Evolutionary conservation across 2,888 invertebrate species (phyloP).

Genomic region (Cosmia pyralina): DNA sequence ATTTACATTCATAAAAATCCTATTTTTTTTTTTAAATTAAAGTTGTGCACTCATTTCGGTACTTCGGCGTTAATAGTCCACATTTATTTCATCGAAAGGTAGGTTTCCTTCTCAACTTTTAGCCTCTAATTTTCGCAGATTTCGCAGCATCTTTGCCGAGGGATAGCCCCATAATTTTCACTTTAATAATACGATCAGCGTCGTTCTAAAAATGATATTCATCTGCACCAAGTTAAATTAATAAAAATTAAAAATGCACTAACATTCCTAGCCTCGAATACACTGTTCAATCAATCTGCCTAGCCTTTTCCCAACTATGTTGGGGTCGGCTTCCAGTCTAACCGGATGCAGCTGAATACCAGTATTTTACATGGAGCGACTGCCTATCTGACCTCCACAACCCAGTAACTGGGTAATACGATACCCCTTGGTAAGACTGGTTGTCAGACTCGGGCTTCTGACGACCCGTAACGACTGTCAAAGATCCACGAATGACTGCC

Average conservation of each 20-base stretch:
- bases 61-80: background rate
- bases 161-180: background rate
- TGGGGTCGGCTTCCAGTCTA: too few relatives aligned
- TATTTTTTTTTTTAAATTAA: background rate
- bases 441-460: too few relatives aligned
- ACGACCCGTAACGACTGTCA: too few relatives aligned
- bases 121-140: background rate
- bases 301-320: too few relatives aligned
- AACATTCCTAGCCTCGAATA: background rate
- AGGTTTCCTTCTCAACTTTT: background rate
- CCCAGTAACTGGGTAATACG: too few relatives aligned
- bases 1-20: background rate
- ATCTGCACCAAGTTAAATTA: background rate
- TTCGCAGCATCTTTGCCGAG: background rate
- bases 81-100: background rate
- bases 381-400: too few relatives aligned
- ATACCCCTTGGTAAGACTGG: too few relatives aligned
- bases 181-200: background rate
- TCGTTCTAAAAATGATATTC: background rate
- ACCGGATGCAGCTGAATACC: too few relatives aligned
- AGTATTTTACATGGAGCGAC: too few relatives aligned
- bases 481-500: too few relatives aligned
- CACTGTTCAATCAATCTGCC: too few relatives aligned
- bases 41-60: background rate
- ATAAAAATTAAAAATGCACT: background rate